Conservation (phyloP, 2,113 vertebrate genomes). For the Anoplopoma fimbria region DNA sequence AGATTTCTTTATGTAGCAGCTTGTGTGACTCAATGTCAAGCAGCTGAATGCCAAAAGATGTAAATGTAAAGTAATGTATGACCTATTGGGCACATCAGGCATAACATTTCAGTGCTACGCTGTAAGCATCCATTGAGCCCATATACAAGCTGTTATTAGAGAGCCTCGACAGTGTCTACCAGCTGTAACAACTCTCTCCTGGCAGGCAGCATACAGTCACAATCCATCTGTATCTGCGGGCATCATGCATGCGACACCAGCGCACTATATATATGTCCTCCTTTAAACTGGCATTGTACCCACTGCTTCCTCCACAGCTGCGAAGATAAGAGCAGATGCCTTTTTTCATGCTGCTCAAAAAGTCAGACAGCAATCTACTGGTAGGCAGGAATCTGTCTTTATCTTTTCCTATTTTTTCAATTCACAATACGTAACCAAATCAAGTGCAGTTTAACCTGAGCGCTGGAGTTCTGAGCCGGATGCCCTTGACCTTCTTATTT, state of each 20-base stretch:
- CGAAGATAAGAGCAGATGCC: constrained; percentile 13
- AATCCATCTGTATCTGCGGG: constrained; percentile 70
- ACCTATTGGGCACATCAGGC: constrained; percentile 48
- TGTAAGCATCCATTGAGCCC: constrained; percentile 42
- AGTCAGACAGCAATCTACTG: not conserved
- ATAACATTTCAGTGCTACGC: constrained; percentile 40
- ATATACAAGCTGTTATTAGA: constrained; percentile 70
- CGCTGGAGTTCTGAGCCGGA: not conserved
- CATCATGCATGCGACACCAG: constrained; percentile 50
- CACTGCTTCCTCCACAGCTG: constrained; percentile 19
- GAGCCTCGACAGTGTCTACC: constrained; percentile 59
- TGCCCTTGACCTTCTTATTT: not conserved
- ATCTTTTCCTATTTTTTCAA: not conserved
- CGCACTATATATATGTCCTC: constrained; percentile 23
- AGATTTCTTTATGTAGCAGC: not conserved
- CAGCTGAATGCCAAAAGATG: constrained; percentile 20
- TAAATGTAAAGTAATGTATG: constrained; percentile 54
- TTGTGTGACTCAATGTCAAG: not conserved
- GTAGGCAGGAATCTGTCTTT: not conserved
- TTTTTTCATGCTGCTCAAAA: constrained; percentile 17
- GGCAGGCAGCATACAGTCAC: constrained; percentile 56
- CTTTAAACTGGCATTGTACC: constrained; percentile 34
- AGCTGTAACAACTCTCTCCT: constrained; percentile 71
- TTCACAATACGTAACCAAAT: not conserved
- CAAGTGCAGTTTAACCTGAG: not conserved